A percentile compares a stretch with the other conserved stretches of the same genome.
These are phyloP conservation scores for Diaperis boleti DNA, from an alignment of 2,888 invertebrate species.

Conservation along the genomic window DNA sequence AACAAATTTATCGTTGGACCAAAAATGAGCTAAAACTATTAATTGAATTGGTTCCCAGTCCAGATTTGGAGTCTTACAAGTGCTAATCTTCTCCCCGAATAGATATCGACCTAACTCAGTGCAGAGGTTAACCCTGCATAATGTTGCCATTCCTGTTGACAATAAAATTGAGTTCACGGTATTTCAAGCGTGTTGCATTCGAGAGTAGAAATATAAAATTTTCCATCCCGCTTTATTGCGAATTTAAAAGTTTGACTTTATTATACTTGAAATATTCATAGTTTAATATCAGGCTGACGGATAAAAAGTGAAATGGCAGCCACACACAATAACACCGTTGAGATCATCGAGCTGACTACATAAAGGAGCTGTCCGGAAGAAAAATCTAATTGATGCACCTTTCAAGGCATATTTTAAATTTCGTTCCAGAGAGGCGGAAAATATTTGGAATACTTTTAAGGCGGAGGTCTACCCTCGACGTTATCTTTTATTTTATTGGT, in stretches of 20 bases:
- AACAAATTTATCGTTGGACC: neutral
- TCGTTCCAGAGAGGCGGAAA: neutral
- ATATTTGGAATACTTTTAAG: conserved; percentile 8
- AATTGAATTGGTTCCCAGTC: too few species aligned
- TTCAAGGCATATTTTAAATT: neutral
- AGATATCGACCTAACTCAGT: neutral
- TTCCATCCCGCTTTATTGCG: conserved; percentile 30
- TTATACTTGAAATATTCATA: conserved; percentile 31
- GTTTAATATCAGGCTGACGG: conserved; percentile 28
- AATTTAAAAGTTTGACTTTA: conserved; percentile 34
- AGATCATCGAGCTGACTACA: conserved; percentile 10
- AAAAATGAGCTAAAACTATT: too few species aligned
- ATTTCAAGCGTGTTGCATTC: conserved; percentile 27
- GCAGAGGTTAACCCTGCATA: neutral
- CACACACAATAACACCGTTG: conserved; percentile 22
- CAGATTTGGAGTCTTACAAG: too few species aligned
- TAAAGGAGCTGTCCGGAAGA: conserved; percentile 8
- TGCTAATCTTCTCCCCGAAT: neutral
- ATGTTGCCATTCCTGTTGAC: conserved; percentile 12
- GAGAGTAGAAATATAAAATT: conserved; percentile 23
- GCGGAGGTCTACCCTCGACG: neutral
- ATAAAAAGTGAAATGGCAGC: conserved; percentile 14
- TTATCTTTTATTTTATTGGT: conserved; percentile 6
- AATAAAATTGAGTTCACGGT: conserved; percentile 24
- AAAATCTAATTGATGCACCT: conserved; percentile 23